A percentile compares a stretch with the other conserved stretches of the same genome.
phyloP scores from a whole-genome alignment of 2,888 invertebrate species.

The Athalia cordata region DNA sequence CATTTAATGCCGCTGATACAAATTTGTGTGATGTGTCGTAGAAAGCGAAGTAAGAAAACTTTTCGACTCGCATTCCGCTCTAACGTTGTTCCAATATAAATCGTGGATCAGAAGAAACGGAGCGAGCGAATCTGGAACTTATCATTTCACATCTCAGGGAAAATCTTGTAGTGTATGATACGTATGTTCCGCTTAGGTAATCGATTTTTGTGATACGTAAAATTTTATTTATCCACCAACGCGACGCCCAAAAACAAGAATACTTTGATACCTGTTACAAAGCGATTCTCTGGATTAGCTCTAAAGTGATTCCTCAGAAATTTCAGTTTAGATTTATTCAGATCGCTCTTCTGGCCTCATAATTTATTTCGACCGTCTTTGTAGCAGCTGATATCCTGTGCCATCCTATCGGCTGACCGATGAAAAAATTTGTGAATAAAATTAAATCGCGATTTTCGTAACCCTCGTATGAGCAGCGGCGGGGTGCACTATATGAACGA shows the following conservation, averaged over 20 bases:
- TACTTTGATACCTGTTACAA: no score
- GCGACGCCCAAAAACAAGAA: no score
- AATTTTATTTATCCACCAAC: no score
- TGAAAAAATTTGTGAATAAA: constrained; percentile 24
- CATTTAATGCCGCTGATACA: constrained; percentile 1
- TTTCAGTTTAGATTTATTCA: no score
- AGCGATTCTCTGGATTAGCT: no score
- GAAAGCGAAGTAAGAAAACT: constrained; percentile 4
- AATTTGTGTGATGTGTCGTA: background rate
- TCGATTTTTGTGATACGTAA: no score
- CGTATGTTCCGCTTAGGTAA: no score
- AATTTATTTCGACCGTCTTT: constrained; percentile 6
- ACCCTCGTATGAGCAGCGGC: background rate
- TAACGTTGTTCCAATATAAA: constrained; percentile 19
- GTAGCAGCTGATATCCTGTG: background rate
- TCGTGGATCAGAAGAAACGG: constrained; percentile 2
- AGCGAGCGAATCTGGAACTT: constrained; percentile 11
- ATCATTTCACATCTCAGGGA: constrained; percentile 2
- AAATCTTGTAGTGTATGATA: background rate
- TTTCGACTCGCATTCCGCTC: background rate
- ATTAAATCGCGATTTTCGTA: background rate
- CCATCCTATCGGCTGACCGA: background rate
- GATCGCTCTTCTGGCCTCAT: no score
- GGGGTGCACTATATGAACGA: background rate
- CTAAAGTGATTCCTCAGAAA: no score